phyloP scores from a whole-genome alignment of 2,888 invertebrate species.

The Habrosyne pyritoides region DNA sequence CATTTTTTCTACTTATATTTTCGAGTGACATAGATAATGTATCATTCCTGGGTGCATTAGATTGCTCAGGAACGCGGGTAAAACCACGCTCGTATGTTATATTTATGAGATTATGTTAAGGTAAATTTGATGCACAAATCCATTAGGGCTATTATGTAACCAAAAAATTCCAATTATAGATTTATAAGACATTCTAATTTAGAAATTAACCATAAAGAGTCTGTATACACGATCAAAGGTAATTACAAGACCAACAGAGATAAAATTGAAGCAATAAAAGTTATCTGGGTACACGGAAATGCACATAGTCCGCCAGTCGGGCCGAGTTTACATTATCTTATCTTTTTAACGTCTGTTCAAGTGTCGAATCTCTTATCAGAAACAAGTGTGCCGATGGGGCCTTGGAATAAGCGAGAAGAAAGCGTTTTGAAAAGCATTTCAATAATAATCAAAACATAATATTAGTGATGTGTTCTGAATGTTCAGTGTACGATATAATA shows the following conservation, averaged over 20 bases:
- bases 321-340: conserved; percentile 31
- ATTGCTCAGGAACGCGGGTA: too few species aligned
- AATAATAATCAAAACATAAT: too few species aligned
- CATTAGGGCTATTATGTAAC: too few species aligned
- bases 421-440: background rate
- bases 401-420: background rate
- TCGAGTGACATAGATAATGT: too few species aligned
- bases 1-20: too few species aligned
- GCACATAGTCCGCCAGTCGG: conserved; percentile 10
- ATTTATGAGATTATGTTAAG: too few species aligned
- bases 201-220: background rate
- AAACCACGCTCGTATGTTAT: too few species aligned
- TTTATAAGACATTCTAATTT: background rate
- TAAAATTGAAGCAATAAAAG: conserved; percentile 32
- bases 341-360: conserved; percentile 17
- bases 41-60: too few species aligned
- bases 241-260: conserved; percentile 17
- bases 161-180: background rate
- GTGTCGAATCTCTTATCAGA: conserved; percentile 26
- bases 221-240: background rate
- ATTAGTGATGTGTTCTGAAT: too few species aligned
- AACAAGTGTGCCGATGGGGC: conserved; percentile 3
- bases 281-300: conserved; percentile 37
- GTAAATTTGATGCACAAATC: too few species aligned
- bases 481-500: too few species aligned